Base-by-base conservation (phyloP, 92 coral and sea anemone species). In the Plumapathes pennacea region DNA sequence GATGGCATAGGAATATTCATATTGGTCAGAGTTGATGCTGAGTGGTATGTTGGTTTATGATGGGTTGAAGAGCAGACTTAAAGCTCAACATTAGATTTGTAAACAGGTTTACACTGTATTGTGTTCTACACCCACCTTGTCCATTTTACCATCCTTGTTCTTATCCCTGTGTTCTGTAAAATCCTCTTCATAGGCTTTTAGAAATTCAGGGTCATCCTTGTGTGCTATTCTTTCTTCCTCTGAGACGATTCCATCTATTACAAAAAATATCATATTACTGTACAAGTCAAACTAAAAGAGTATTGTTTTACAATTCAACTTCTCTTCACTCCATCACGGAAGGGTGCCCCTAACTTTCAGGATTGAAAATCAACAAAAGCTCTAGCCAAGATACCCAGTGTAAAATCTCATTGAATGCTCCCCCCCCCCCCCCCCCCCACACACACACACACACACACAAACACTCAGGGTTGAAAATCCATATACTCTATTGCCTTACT, bases 101-200 rank as follows among this genome's bases (percentile, higher is more conserved):
- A n/a, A n/a, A n/a, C n/a, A n/a, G n/a, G n/a, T n/a, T n/a, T n/a
- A n/a, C n/a, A n/a, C n/a, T n/a, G n/a, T n/a, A n/a, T n/a, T n/a
- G n/a, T n/a, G 8, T 2, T 32, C 11, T 31, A 13, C 2, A 33
- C 9, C 20, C 25, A 87, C 96, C 85, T 51, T 72, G 44, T 78
- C 77, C 30, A 87, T 46, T 32, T 32, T 32, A 27, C 96, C 96
- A 73, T 87, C 96, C 34, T 76, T 67, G 60, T 87, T 67, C 48
- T 38, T 70, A 47, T 87, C 96, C 33, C 78, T 72, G 51, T 72
- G 27, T 34, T 42, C 5, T 25, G 33, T 63, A 32, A 87, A 87
- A 38, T 67, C 41, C 17, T 73, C 48, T 52, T 52, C 58, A 33
- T 81, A 82, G 0, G 12, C 40, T 23, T 72, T 36, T 12, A 14